These are phyloP conservation scores for Cardiocondyla obscurior DNA, from an alignment of 1,140 invertebrate species.

Conservation along the genomic window DNA sequence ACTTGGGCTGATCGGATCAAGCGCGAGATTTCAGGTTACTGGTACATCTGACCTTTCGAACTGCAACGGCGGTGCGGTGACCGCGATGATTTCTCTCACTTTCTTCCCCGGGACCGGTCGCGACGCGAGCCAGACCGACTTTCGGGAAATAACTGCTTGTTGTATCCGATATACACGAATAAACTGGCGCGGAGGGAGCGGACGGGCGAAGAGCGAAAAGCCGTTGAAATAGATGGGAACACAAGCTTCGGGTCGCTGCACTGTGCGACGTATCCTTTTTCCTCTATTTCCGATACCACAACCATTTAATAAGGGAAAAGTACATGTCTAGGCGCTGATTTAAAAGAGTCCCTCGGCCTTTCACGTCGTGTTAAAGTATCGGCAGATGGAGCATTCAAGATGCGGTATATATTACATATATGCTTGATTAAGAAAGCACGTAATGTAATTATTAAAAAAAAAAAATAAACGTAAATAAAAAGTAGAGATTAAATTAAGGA, in stretches of 20 bases:
- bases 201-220: constrained; percentile 37
- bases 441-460: neutral
- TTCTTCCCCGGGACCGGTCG: neutral
- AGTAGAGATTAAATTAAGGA: neutral
- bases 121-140: neutral
- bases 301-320: constrained; percentile 46
- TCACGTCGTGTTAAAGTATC: neutral
- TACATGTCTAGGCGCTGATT: neutral
- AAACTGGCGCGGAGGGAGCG: constrained; percentile 17
- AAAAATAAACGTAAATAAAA: neutral
- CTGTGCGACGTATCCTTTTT: neutral
- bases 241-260: constrained; percentile 14
- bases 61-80: neutral
- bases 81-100: neutral
- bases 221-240: constrained; percentile 21
- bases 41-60: neutral
- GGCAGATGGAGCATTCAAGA: neutral
- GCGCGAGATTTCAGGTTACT: constrained; percentile 52
- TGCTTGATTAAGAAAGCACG: neutral
- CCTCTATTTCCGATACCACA: constrained; percentile 7
- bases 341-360: neutral
- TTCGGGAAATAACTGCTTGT: constrained; percentile 43
- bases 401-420: neutral
- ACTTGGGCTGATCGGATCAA: constrained; percentile 59
- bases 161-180: constrained; percentile 40